Evolutionary conservation across 2,113 vertebrate species (phyloP).

Genomic region (Accipiter cooperii): DNA sequence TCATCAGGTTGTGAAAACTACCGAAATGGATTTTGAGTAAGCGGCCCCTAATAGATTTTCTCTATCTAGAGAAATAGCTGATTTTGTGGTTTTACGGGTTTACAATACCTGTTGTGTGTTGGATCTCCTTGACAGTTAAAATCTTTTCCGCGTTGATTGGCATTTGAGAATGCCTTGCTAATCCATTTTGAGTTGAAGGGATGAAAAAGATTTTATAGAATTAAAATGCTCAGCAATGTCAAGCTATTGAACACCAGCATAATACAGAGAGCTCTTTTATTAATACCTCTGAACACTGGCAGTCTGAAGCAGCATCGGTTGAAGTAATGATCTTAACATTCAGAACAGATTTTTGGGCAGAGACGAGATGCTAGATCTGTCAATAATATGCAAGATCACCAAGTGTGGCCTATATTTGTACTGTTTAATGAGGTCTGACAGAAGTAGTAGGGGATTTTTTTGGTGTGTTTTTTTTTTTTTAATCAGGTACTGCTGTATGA

Average conservation of each 20-base stretch:
- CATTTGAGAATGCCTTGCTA: neutral
- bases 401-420: neutral
- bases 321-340: neutral
- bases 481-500: neutral
- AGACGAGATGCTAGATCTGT: neutral
- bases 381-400: neutral
- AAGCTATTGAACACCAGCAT: neutral
- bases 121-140: neutral
- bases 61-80: neutral
- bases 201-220: neutral
- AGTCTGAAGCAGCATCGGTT: neutral
- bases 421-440: neutral
- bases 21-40: neutral
- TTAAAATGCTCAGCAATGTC: neutral
- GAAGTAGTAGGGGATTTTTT: neutral
- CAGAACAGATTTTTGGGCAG: neutral
- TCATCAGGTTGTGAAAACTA: neutral
- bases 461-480: neutral
- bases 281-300: neutral
- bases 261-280: neutral
- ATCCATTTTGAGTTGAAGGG: neutral
- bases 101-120: neutral
- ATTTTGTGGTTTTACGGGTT: neutral
- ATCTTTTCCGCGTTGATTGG: neutral
- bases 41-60: neutral